These are phyloP conservation scores for Zaprionus capensis DNA, from an alignment of 1,140 invertebrate species.

Conservation along the genomic window DNA sequence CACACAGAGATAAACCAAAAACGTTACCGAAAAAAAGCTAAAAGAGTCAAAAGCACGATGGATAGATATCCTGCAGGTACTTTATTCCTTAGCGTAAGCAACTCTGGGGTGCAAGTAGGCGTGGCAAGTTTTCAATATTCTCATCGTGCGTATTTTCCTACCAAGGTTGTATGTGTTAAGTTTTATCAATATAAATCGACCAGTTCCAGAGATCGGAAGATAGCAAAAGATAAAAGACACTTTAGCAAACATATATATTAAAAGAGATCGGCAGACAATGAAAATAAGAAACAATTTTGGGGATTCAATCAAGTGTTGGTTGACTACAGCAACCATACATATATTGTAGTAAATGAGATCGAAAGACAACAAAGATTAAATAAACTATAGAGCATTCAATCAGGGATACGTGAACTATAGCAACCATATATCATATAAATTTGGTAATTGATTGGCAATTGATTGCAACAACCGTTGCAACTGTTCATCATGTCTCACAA, in stretches of 20 bases:
- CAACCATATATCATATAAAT: too few species aligned
- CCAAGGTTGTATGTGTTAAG: not conserved
- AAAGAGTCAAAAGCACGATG: not conserved
- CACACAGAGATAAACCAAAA: slow-evolving; percentile 2
- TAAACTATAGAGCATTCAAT: too few species aligned
- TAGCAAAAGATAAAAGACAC: not conserved
- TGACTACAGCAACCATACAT: too few species aligned
- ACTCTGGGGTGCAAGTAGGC: not conserved
- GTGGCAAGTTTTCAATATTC: not conserved
- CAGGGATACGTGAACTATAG: too few species aligned
- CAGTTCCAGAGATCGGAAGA: not conserved
- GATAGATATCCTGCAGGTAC: not conserved
- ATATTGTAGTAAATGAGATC: too few species aligned
- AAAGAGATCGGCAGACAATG: too few species aligned
- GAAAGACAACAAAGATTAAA: too few species aligned
- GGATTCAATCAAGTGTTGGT: too few species aligned
- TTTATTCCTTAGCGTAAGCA: too few species aligned
- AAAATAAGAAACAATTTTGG: too few species aligned
- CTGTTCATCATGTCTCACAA: not conserved
- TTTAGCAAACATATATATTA: too few species aligned
- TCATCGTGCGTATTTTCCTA: not conserved
- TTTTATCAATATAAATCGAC: not conserved
- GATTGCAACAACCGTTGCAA: too few species aligned
- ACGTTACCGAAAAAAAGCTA: not conserved
- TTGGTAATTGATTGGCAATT: not conserved